A percentile compares a stretch with the other conserved stretches of the same genome.
Conservation (phyloP, 2,888 invertebrate genomes). For the Eupeodes latifasciatus region DNA sequence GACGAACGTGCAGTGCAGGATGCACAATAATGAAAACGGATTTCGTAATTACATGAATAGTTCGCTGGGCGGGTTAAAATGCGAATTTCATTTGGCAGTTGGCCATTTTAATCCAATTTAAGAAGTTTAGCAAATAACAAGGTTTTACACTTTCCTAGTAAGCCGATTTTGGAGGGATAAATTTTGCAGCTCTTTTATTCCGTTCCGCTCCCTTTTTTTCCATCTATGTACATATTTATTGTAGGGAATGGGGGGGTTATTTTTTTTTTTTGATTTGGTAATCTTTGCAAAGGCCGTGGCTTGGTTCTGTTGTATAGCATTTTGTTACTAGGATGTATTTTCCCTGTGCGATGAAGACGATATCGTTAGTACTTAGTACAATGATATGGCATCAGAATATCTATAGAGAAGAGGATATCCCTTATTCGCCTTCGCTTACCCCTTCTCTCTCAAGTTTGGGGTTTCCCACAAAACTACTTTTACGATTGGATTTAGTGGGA, state of each 20-base stretch:
- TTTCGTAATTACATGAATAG: conserved; percentile 77
- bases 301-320: conserved; percentile 1
- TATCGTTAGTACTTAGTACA: conserved; percentile 35
- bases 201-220: conserved; percentile 32
- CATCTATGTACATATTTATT: too few relatives aligned
- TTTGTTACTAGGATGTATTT: conserved; percentile 21
- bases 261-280: conserved; percentile 26
- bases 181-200: conserved; percentile 60
- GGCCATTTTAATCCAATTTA: conserved; percentile 77
- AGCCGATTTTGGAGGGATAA: conserved; percentile 69
- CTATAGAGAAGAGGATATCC: not conserved
- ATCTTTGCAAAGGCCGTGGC: conserved; percentile 55
- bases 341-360: conserved; percentile 26
- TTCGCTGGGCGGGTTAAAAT: conserved; percentile 74
- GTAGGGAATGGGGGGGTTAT: not conserved
- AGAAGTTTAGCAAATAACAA: conserved; percentile 76
- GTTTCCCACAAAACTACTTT: conserved; percentile 64
- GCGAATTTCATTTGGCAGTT: conserved; percentile 77
- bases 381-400: conserved; percentile 9
- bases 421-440: not conserved
- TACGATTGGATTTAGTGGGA: conserved; percentile 69
- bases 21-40: conserved; percentile 75
- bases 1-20: conserved; percentile 30
- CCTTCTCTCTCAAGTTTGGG: not conserved
- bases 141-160: conserved; percentile 75